Evolutionary conservation across 2,888 invertebrate genomes (phyloP).

Genomic region (Gymnocheta viridis): DNA sequence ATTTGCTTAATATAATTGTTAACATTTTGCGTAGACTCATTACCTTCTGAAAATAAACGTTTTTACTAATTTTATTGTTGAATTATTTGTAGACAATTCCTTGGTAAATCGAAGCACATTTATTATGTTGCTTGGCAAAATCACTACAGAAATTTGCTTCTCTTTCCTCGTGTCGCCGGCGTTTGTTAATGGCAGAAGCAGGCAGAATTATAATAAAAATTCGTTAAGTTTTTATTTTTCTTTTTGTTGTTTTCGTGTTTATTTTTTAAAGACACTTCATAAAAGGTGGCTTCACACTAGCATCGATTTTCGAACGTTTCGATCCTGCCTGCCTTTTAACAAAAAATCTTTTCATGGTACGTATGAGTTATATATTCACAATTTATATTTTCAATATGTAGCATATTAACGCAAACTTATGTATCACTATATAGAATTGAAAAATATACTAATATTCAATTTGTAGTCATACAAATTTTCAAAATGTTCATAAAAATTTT

Average conservation of each 20-base stretch:
- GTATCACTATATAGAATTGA: too few species aligned
- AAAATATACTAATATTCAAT: too few species aligned
- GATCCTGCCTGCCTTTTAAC: too few species aligned
- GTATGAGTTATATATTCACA: too few species aligned
- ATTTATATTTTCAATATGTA: too few species aligned
- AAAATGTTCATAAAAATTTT: too few species aligned
- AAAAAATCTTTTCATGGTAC: too few species aligned
- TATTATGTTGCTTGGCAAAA: constrained; percentile 61
- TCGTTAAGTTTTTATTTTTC: constrained; percentile 65
- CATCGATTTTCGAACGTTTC: neutral
- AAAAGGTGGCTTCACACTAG: neutral
- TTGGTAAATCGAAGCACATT: constrained; percentile 59
- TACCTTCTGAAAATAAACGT: constrained; percentile 27
- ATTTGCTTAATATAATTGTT: neutral
- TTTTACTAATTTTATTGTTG: constrained; percentile 21
- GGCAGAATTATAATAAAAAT: constrained; percentile 59
- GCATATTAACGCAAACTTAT: too few species aligned
- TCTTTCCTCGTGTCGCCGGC: constrained; percentile 68
- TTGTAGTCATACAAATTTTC: too few species aligned
- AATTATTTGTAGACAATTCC: constrained; percentile 21
- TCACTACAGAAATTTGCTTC: constrained; percentile 60
- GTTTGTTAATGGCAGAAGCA: constrained; percentile 63
- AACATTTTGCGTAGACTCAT: neutral
- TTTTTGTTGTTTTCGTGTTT: constrained; percentile 53
- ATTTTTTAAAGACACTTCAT: neutral